Percentiles rank a stretch among this genome's conserved stretches.
phyloP scores from a whole-genome alignment of 2,113 vertebrate species.

The Pelusios castaneus region DNA sequence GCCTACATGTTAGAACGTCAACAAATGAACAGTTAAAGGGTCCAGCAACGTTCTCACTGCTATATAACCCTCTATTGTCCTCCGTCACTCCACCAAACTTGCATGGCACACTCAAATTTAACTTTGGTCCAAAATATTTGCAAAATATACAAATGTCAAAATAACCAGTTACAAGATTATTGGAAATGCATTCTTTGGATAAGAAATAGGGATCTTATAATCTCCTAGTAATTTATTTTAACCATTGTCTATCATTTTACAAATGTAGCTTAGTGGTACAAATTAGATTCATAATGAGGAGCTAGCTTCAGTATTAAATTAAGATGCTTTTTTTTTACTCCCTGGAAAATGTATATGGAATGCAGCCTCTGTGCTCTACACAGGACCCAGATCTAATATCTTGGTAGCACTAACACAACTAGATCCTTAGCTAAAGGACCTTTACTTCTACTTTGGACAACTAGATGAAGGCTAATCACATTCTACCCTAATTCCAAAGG shows the following conservation, averaged over 20 bases:
- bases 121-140: not conserved
- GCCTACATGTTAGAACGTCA: not conserved
- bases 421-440: not conserved
- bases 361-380: rapidly evolving
- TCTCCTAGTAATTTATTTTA: not conserved
- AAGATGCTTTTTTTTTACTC: not conserved
- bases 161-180: not conserved
- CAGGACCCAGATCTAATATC: not conserved
- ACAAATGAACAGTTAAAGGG: not conserved
- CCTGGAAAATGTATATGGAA: not conserved
- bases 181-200: not conserved
- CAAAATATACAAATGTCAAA: not conserved
- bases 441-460: not conserved
- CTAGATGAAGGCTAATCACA: not conserved
- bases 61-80: not conserved
- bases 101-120: not conserved
- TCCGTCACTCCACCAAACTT: not conserved
- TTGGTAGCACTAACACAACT: not conserved
- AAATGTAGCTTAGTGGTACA: not conserved
- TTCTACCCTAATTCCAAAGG: not conserved
- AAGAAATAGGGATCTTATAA: not conserved
- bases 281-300: not conserved
- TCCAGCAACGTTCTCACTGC: not conserved
- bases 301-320: not conserved
- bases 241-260: not conserved